Base-by-base conservation (phyloP, 2,888 invertebrate species). In the Zygaena filipendulae region DNA sequence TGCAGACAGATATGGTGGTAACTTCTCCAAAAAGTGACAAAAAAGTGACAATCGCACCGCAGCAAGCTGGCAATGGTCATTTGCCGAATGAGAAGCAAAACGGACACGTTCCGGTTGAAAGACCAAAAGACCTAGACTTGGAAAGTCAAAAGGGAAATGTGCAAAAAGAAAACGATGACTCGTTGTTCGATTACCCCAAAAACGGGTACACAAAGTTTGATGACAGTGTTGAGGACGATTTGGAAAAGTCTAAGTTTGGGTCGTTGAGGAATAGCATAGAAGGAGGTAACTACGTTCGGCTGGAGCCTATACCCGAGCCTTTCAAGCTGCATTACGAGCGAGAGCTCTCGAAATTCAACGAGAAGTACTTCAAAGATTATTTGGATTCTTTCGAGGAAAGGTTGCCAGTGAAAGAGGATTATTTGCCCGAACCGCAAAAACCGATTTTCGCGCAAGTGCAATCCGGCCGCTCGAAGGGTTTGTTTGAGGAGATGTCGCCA, bases 381-480 rank as follows among this genome's bases (percentile, higher is more conserved):
- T 42, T 75, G 20, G 72, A 77, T n/a, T 58, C 52, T 20, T 61
- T 68, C 20, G 63, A 64, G 7, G 66, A 67, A 1, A 61, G 63
- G 33, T 34, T 75, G 10, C 52, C 66, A 0, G 71, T 72, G 0
- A 71, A 57, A 42, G 75, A 80, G 39, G 57, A 75, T 33, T 81
- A 74, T 33, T 44, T 81, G 3, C 81, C 81, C 0, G 81, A 81
- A 39, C 48, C 69, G 6, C 81, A 81, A 44, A 75, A 75, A 33
- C 80, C 81, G 1, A 64, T 77, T 27, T 79, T 81, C 39, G 58
- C 80, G 1, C 79, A 79, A 47, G 69, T 79, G 23, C 72, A 74
- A 38, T 47, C 74, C 3, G 71, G 70, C 2, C 50, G 70, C 21
- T 43, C 68, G 46, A 66, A 59, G 39, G 55, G 57, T 40, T 44